Percentiles rank a stretch among this genome's conserved stretches.
These are phyloP conservation scores for Hypolimnas misippus DNA, from an alignment of 2,888 invertebrate genomes.

Conservation along the genomic window DNA sequence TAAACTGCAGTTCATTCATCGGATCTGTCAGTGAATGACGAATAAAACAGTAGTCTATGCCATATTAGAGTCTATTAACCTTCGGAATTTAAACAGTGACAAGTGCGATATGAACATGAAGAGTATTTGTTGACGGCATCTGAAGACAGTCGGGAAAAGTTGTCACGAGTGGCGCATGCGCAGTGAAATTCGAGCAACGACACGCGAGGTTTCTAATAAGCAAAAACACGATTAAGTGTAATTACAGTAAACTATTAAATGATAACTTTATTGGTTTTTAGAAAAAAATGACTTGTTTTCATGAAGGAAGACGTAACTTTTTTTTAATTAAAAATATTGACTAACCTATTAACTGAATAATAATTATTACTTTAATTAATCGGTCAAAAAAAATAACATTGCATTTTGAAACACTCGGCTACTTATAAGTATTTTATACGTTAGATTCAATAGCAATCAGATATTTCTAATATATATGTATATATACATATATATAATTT, in stretches of 20 bases:
- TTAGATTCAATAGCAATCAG: too few species aligned
- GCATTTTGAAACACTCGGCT: too few species aligned
- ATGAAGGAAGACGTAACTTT: background rate
- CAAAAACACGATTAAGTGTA: conserved; percentile 19
- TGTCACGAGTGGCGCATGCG: conserved; percentile 7
- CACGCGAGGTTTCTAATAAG: conserved; percentile 36
- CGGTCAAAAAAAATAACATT: too few species aligned
- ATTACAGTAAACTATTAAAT: conserved; percentile 15
- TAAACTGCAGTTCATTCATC: too few species aligned
- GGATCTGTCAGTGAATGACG: too few species aligned
- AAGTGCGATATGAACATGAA: background rate
- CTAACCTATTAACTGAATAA: background rate
- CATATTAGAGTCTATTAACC: too few species aligned
- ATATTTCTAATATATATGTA: too few species aligned
- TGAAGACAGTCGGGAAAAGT: conserved; percentile 2
- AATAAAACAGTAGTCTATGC: too few species aligned
- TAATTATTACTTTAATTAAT: too few species aligned
- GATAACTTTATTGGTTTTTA: background rate
- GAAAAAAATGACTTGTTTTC: background rate
- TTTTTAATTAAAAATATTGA: background rate
- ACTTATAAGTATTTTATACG: too few species aligned
- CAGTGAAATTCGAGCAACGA: conserved; percentile 28
- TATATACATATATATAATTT: too few species aligned
- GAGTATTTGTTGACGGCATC: background rate
- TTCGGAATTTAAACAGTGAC: too few species aligned